Base-by-base conservation (phyloP, 1,140 invertebrate genomes). In the Hypsibius dujardini region DNA sequence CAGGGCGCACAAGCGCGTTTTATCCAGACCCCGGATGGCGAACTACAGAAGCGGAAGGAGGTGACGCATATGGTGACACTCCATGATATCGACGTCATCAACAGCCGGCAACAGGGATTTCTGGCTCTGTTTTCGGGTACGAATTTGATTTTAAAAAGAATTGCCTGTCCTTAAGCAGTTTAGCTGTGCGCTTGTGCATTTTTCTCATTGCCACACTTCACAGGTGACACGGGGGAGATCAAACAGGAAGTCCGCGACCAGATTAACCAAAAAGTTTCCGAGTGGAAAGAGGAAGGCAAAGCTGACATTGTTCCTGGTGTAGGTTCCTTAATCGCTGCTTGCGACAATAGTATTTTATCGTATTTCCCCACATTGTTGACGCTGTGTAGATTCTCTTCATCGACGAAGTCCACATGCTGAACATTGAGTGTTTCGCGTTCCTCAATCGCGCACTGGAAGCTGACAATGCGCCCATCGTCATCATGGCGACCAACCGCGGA, bases 1-100 rank as follows among this genome's bases (percentile, higher is more conserved):
- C 95, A 93, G 72, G 90, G 91, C 1, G 85, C 90, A 71, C 90
- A 81, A 76, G 83, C 82, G 2, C 87, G 92, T 74, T 98, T 98
- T 82, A 92, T 99, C 0, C 94, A 97, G 74, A 98, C 94, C 81
- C 95, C 95, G 0, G 94, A 97, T 76, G 95, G 95, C 0, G 95
- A 99, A 82, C 81, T 99, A 3, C 94, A 98, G 81, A 98, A 98
- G 78, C 84, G 95, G n/a, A 96, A 97, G 79, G 94, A 98, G 83
- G 94, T 96, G 0, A 92, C 97, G 0, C 95, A 99, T 79, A 98
- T 94, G 0, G 93, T 98, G 0, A 94, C 91, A 0, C 80, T 98
- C n/a, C 95, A 98, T 78, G 95, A 98, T 79, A 90, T 98, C 71
- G 95, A 98, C 80, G 95, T 98, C 1, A 97, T 98, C 76, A 98